Evolutionary conservation across 2,797 vertebrate genomes (phyloP).

Genomic region (Ataeniobius toweri): DNA sequence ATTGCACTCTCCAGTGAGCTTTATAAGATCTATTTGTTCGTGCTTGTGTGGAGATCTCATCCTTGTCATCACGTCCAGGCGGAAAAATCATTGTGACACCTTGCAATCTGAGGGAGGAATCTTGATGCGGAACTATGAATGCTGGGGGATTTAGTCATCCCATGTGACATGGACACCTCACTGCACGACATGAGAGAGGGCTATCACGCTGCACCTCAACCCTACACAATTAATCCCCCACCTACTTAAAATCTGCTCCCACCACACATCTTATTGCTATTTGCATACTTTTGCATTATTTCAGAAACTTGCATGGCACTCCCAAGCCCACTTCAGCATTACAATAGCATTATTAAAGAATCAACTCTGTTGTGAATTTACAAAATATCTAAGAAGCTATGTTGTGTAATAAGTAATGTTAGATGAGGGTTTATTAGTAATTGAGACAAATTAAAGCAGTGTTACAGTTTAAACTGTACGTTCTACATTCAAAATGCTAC

Average conservation of each 20-base stretch:
- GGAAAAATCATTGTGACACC: constrained; percentile 73
- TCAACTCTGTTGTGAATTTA: not conserved
- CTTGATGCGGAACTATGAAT: constrained; percentile 67
- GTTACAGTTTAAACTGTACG: not conserved
- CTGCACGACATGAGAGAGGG: constrained; percentile 36
- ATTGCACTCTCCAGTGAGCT: constrained; percentile 20
- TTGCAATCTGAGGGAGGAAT: constrained; percentile 46
- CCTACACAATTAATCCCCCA: constrained; percentile 38
- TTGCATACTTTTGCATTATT: not conserved
- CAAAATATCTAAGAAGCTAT: not conserved
- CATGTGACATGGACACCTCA: constrained; percentile 41
- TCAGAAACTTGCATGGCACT: not conserved
- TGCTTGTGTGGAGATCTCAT: constrained; percentile 44
- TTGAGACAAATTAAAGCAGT: not conserved
- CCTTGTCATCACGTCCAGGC: constrained; percentile 55
- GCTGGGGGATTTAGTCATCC: constrained; percentile 65
- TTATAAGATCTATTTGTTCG: constrained; percentile 42
- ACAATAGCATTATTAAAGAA: not conserved
- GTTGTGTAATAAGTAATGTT: not conserved
- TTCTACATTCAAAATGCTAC: not conserved
- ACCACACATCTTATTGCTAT: constrained; percentile 3
- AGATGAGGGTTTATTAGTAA: not conserved
- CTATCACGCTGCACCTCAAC: constrained; percentile 57
- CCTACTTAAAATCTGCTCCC: constrained; percentile 48
- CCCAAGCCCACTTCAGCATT: not conserved